phyloP scores from a whole-genome alignment of 2,113 vertebrate genomes.

The Aramus guarauna region DNA sequence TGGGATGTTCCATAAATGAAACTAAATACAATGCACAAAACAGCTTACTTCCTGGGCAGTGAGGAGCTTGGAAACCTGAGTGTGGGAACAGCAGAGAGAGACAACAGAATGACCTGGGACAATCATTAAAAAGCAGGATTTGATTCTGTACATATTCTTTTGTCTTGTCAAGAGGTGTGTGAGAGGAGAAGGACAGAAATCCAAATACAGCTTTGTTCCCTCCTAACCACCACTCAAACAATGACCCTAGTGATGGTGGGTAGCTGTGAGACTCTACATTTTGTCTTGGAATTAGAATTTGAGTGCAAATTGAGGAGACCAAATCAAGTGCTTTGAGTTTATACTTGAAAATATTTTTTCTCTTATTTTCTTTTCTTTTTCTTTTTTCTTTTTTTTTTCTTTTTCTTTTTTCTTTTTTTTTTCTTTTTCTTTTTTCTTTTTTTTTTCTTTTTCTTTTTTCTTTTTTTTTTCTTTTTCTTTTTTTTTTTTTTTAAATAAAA shows the following conservation, averaged over 20 bases:
- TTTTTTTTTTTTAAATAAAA: not conserved
- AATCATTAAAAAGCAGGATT: not conserved
- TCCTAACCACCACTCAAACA: rapidly evolving
- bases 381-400: not conserved
- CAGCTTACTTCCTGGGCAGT: not conserved
- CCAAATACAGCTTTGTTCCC: not conserved
- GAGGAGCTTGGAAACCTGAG: not conserved
- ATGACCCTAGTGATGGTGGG: not conserved
- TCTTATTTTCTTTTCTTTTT: not conserved
- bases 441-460: not conserved
- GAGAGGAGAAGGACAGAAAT: not conserved
- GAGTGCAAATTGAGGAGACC: not conserved
- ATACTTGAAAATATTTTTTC: not conserved
- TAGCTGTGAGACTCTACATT: not conserved
- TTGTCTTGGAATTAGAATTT: not conserved
- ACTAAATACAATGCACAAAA: not conserved
- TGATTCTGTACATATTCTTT: not conserved
- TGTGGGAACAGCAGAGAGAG: not conserved
- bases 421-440: not conserved
- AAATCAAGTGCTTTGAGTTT: not conserved
- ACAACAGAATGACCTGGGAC: not conserved
- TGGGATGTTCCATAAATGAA: not conserved
- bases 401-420: not conserved
- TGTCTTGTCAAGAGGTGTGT: not conserved
- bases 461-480: not conserved